Evolutionary conservation across 2,113 vertebrate species (phyloP).

Genomic region (Neodon shergylaensis): DNA sequence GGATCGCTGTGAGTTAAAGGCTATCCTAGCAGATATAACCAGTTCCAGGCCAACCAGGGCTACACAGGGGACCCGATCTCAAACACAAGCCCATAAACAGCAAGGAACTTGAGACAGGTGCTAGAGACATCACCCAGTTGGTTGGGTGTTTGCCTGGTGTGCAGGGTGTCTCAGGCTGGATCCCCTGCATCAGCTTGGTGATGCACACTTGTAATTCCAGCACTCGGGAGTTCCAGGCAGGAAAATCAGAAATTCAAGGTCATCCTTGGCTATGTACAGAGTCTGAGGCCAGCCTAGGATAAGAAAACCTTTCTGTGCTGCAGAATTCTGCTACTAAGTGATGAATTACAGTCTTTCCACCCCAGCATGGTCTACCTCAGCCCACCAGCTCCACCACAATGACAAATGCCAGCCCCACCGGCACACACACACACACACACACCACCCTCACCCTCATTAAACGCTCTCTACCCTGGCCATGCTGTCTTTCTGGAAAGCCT

Average conservation of each 20-base stretch:
- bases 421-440: not conserved
- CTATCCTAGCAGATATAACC: not conserved
- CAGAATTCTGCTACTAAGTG: not conserved
- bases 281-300: not conserved
- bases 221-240: not conserved
- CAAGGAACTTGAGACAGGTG: not conserved
- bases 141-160: not conserved
- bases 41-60: not conserved
- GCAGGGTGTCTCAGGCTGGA: too few species aligned
- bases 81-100: not conserved
- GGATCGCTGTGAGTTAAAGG: not conserved
- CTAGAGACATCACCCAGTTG: not conserved
- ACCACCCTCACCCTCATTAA: not conserved
- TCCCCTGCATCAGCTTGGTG: not conserved
- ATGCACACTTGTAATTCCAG: not conserved
- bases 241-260: not conserved
- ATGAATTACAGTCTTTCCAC: not conserved
- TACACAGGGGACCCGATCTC: not conserved
- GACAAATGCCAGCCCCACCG: not conserved
- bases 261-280: not conserved
- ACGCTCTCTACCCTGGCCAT: not conserved
- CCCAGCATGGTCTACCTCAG: not conserved
- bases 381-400: not conserved
- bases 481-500: not conserved
- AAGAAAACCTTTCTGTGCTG: slow-evolving; percentile 1